These are phyloP conservation scores for Ormyrus rosae DNA, from an alignment of 2,888 invertebrate genomes.

Conservation along the genomic window DNA sequence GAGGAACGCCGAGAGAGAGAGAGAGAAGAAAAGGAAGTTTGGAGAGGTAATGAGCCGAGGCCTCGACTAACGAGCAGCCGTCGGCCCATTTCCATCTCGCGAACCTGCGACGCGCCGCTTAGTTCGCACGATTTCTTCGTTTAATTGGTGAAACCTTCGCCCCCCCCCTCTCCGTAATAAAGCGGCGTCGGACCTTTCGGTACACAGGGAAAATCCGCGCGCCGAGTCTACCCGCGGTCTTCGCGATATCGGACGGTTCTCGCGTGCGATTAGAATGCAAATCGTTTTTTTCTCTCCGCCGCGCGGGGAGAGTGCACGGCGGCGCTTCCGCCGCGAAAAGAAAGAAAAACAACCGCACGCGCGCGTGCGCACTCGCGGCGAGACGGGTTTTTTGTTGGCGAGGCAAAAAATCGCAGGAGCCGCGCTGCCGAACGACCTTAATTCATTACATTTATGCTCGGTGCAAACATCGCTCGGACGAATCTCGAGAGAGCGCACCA, in stretches of 20 bases:
- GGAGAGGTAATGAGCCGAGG: conserved; percentile 14
- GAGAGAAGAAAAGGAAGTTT: not conserved
- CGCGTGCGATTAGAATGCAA: conserved; percentile 40
- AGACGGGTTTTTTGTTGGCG: conserved; percentile 21
- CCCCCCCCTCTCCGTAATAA: not conserved
- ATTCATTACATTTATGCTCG: conserved; percentile 2
- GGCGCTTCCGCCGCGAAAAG: conserved; percentile 37
- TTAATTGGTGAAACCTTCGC: conserved; percentile 46
- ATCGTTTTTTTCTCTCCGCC: conserved; percentile 4
- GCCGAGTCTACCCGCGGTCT: conserved; percentile 2
- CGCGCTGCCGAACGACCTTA: conserved; percentile 20
- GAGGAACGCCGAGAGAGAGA: not conserved
- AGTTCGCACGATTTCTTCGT: conserved; percentile 50
- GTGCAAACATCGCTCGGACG: conserved; percentile 17
- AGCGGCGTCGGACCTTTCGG: not conserved
- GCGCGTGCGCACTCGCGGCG: not conserved
- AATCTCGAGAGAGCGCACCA: not conserved
- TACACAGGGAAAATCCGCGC: not conserved
- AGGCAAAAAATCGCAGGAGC: not conserved
- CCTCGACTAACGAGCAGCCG: conserved; percentile 10
- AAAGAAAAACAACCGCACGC: not conserved
- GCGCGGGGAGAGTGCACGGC: not conserved
- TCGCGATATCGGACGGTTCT: not conserved
- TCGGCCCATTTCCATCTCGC: conserved; percentile 29
- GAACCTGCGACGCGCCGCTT: not conserved